Percentiles rank a stretch among this genome's conserved stretches.
phyloP scores from a whole-genome alignment of 2,797 vertebrate species.

The Gastrophryne carolinensis region DNA sequence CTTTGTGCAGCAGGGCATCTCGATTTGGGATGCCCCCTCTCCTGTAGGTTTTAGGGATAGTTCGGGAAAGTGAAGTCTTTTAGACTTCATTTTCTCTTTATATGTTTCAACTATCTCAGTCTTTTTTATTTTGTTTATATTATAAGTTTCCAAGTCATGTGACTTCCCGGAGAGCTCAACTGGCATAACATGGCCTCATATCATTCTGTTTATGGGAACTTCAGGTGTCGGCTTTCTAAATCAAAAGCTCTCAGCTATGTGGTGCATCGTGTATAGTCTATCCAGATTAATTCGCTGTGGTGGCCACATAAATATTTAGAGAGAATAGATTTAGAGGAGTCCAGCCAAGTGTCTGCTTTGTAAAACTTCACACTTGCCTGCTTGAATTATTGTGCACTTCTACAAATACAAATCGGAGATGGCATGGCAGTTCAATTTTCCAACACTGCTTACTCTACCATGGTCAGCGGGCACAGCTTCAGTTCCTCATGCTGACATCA shows the following conservation, averaged over 20 bases:
- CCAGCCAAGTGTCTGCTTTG: neutral
- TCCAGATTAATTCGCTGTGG: conserved; percentile 5
- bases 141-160: neutral
- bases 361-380: neutral
- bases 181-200: neutral
- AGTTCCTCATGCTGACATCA: no score
- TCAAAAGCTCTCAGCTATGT: conserved; percentile 17
- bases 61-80: no score
- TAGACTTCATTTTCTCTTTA: no score
- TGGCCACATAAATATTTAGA: conserved; percentile 36
- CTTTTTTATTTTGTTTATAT: no score
- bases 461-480: no score
- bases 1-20: no score
- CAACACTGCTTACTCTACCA: no score
- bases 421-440: no score
- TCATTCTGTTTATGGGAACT: neutral
- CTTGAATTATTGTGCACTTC: neutral
- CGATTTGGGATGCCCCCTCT: no score
- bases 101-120: no score
- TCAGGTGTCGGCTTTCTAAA: neutral
- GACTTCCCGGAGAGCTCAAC: neutral
- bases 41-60: no score
- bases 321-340: neutral
- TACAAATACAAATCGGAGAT: no score
- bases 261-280: conserved; percentile 3